These are phyloP conservation scores for Caenorhabditis zanzibari DNA, from an alignment of 2,888 invertebrate genomes.

Conservation along the genomic window DNA sequence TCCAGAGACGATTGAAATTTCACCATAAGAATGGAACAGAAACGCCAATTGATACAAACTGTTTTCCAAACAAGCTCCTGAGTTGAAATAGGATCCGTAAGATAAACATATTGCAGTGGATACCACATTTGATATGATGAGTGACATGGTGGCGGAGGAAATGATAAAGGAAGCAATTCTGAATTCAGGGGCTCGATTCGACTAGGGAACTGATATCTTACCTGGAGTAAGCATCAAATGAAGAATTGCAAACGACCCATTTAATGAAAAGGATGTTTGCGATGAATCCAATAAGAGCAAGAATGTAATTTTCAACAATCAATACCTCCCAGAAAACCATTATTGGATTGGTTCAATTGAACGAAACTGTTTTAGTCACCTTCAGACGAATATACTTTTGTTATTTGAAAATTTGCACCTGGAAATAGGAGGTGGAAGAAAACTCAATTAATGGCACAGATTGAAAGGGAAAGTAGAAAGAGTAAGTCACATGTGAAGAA, in stretches of 20 bases:
- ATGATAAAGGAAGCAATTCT: slow-evolving; percentile 23
- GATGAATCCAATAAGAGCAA: slow-evolving; percentile 17
- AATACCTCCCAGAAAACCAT: slow-evolving; percentile 25
- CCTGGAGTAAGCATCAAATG: slow-evolving; percentile 28
- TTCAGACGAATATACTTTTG: neutral
- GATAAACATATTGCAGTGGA: slow-evolving; percentile 11
- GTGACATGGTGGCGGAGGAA: neutral
- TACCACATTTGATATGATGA: slow-evolving; percentile 7
- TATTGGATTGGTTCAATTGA: neutral
- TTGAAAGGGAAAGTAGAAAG: slow-evolving; percentile 1
- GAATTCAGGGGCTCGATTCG: neutral
- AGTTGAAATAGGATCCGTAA: slow-evolving; percentile 7
- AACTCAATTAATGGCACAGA: slow-evolving; percentile 25
- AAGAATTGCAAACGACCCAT: slow-evolving; percentile 15
- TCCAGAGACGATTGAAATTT: slow-evolving; percentile 2
- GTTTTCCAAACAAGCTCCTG: slow-evolving; percentile 12
- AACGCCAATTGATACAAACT: neutral
- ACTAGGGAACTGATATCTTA: neutral
- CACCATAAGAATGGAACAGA: slow-evolving; percentile 11
- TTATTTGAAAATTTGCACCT: slow-evolving; percentile 30
- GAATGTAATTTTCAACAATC: slow-evolving; percentile 5
- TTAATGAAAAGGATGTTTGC: slow-evolving; percentile 21
- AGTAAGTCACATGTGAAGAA: slow-evolving; percentile 4
- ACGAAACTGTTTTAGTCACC: slow-evolving; percentile 4
- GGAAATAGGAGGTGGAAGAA: slow-evolving; percentile 17